Conservation (phyloP, 2,113 vertebrate genomes). For the Microcebus griseorufus region DNA sequence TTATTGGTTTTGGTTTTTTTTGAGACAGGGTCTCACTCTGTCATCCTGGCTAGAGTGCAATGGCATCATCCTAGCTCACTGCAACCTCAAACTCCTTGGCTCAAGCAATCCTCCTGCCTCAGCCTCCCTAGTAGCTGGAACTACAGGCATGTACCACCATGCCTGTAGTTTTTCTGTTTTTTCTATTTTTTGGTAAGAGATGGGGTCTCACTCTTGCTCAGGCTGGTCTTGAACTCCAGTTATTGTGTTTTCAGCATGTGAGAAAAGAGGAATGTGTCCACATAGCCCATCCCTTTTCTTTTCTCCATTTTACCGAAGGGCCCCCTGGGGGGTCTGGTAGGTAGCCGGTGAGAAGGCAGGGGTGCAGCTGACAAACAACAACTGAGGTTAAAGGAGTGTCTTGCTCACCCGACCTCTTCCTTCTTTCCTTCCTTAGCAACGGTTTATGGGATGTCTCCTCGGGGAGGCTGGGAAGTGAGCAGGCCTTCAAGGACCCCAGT, state of each 20-base stretch:
- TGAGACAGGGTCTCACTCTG: too few species aligned
- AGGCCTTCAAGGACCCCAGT: background rate
- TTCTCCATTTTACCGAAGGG: background rate
- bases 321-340: accelerated
- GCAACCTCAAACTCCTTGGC: too few species aligned
- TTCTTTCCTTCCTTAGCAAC: background rate
- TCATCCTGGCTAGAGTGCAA: too few species aligned
- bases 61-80: too few species aligned
- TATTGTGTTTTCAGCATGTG: background rate
- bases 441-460: background rate
- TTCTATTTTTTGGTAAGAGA: too few species aligned
- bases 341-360: accelerated
- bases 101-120: too few species aligned
- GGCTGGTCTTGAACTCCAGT: background rate
- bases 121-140: too few species aligned
- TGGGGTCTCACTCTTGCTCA: too few species aligned
- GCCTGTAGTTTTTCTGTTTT: too few species aligned
- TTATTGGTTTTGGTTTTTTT: too few species aligned
- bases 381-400: background rate
- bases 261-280: background rate
- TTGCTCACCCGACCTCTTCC: background rate
- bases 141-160: too few species aligned
- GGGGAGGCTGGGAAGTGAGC: background rate
- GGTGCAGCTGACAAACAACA: background rate
- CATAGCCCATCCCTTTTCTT: accelerated